Evolutionary conservation across 2,888 invertebrate genomes (phyloP).

Genomic region (Resseliella maxima): DNA sequence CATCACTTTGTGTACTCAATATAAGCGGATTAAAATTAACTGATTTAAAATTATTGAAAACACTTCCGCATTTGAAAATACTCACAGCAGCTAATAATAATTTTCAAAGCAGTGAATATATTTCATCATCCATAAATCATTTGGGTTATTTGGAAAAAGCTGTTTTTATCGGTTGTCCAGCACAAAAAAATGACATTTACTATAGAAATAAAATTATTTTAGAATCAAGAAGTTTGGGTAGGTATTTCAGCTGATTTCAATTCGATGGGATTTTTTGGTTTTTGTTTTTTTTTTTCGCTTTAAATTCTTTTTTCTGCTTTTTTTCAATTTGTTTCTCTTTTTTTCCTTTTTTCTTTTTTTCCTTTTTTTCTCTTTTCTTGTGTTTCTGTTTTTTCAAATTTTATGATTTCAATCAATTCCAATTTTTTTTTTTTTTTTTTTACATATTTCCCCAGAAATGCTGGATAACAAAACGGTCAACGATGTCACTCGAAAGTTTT

Average conservation of each 20-base stretch:
- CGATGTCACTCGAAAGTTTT: not conserved
- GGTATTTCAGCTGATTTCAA: slow-evolving; percentile 60
- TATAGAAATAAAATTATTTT: slow-evolving; percentile 78
- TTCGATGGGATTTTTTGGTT: too few relatives aligned
- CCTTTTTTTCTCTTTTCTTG: too few relatives aligned
- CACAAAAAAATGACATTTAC: slow-evolving; percentile 71
- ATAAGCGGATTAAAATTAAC: slow-evolving; percentile 42
- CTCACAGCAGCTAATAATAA: slow-evolving; percentile 54
- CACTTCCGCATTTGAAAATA: slow-evolving; percentile 1
- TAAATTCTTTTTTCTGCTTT: too few relatives aligned
- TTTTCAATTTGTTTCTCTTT: too few relatives aligned
- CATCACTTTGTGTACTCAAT: slow-evolving; percentile 40
- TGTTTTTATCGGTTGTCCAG: slow-evolving; percentile 74
- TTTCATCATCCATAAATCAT: slow-evolving; percentile 70
- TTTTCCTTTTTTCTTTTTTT: too few relatives aligned
- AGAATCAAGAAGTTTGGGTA: slow-evolving; percentile 72
- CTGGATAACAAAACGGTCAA: slow-evolving; percentile 69
- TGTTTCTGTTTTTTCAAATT: too few relatives aligned
- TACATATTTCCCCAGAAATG: slow-evolving; percentile 67
- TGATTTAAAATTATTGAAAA: not conserved
- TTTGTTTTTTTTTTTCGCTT: too few relatives aligned
- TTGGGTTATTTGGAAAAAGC: slow-evolving; percentile 71
- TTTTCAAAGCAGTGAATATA: slow-evolving; percentile 57
- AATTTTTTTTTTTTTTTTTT: slow-evolving; percentile 56
- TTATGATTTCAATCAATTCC: not conserved